Evolutionary conservation across 2,888 invertebrate genomes (phyloP).

Genomic region (Alsophila aescularia): DNA sequence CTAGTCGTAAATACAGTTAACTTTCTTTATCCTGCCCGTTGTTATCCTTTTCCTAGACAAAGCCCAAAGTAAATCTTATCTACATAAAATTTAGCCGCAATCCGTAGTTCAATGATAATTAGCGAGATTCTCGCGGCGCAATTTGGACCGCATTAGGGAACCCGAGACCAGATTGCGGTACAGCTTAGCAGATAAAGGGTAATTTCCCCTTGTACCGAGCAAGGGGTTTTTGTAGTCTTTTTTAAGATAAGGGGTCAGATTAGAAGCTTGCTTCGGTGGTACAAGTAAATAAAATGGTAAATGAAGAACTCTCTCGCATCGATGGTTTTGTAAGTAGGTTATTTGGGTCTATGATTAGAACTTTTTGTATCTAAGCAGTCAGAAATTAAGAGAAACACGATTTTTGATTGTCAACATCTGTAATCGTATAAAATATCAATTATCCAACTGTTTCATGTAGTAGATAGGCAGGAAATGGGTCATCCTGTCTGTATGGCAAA

Average conservation of each 20-base stretch:
- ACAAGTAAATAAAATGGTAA: slow-evolving; percentile 11
- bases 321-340: too few relatives aligned
- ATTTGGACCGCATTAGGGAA: slow-evolving; percentile 35
- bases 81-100: slow-evolving; percentile 19
- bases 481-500: too few relatives aligned
- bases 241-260: slow-evolving; percentile 25
- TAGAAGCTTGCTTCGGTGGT: slow-evolving; percentile 11
- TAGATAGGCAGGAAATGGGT: too few relatives aligned
- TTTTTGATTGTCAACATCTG: too few relatives aligned
- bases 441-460: too few relatives aligned
- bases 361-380: too few relatives aligned
- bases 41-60: neutral
- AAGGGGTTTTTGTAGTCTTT: slow-evolving; percentile 37
- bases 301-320: neutral
- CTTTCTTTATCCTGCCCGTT: neutral
- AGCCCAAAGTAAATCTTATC: slow-evolving; percentile 13
- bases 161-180: slow-evolving; percentile 29
- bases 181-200: slow-evolving; percentile 41
- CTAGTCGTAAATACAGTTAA: too few relatives aligned
- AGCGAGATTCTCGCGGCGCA: slow-evolving; percentile 22
- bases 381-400: too few relatives aligned
- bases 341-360: neutral
- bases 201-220: slow-evolving; percentile 34
- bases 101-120: slow-evolving; percentile 37
- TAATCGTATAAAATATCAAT: too few relatives aligned